phyloP scores from a whole-genome alignment of 2,888 invertebrate genomes.

The Dasypolia templi region DNA sequence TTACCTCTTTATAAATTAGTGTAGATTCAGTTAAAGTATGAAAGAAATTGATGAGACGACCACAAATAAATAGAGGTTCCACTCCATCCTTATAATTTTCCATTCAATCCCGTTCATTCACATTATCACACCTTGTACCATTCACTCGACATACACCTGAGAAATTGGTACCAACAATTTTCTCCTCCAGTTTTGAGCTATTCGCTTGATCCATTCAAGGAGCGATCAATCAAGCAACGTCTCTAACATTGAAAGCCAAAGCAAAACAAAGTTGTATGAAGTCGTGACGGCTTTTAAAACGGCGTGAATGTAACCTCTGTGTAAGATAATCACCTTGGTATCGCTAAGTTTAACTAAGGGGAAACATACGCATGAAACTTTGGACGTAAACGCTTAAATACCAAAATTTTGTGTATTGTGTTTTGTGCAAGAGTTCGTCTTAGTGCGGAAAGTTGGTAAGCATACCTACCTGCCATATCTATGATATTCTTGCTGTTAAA shows the following conservation, averaged over 20 bases:
- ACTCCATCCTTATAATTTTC: background rate
- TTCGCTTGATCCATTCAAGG: constrained; percentile 46
- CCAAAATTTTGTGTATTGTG: too few species aligned
- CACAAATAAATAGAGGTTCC: background rate
- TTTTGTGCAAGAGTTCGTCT: too few species aligned
- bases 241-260: constrained; percentile 50
- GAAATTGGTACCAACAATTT: constrained; percentile 44
- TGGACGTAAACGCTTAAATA: constrained; percentile 8
- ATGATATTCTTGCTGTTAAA: too few species aligned
- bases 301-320: constrained; percentile 59
- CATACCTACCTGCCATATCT: too few species aligned
- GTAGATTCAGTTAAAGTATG: too few species aligned
- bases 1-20: too few species aligned
- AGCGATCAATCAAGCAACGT: constrained; percentile 57
- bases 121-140: background rate
- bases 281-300: constrained; percentile 58
- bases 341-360: constrained; percentile 37
- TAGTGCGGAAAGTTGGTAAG: too few species aligned
- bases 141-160: constrained; percentile 12
- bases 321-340: constrained; percentile 67
- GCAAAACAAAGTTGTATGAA: constrained; percentile 58
- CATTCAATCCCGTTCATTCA: background rate
- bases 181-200: constrained; percentile 28
- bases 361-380: constrained; percentile 41
- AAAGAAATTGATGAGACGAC: too few species aligned